Evolutionary conservation across 2,888 invertebrate species (phyloP), one percentile per base, ranked within the genome.

Genomic region (Phortica okadai): DNA sequence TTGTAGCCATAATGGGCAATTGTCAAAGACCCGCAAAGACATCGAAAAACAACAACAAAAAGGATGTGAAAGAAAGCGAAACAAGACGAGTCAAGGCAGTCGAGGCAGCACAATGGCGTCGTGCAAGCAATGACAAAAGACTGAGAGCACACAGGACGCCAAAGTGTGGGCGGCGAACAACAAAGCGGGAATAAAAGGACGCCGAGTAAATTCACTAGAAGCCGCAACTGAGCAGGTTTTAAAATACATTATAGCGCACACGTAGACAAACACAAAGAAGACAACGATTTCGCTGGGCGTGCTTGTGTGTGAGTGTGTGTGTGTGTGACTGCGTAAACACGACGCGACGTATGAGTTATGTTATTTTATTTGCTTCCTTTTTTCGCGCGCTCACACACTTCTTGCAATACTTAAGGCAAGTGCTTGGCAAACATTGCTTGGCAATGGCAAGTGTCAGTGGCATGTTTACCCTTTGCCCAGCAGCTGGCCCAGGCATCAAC

Each of bases 281-380:
- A 10, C 69, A 70, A 70, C 45, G 50, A 50, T 50, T 70, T 50
- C 50, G 66, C 41, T 33, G n/a, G 10, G 3, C 21, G 21, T 21
- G 21, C 21, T 0, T 21, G 21, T 21, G 21, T 66, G 25, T 66
- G 42, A n/a, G 2, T 50, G 14, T 66, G 25, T 66, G 42, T 42
- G 2, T 50, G 14, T 50, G 50, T 50, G 50, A 16, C 62, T 62
- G 62, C 1, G 33, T 54, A 72, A 54, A 41, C 70, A 56, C 11
- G 25, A 33, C 54, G 56, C 11, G 25, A 33, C 54, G 56, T 56
- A 72, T 72, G 70, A 72, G 21, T 72, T 54, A 54, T 56, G 33
- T 72, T 54, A 25, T 41, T 33, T 56, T 56, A 42, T 56, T 6
- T 33, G 25, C 33, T 72, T 33, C 62, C 8, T 8, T 25, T 8